Evolutionary conservation across 2,888 invertebrate species (phyloP).

Genomic region (Seira sanloemensis): DNA sequence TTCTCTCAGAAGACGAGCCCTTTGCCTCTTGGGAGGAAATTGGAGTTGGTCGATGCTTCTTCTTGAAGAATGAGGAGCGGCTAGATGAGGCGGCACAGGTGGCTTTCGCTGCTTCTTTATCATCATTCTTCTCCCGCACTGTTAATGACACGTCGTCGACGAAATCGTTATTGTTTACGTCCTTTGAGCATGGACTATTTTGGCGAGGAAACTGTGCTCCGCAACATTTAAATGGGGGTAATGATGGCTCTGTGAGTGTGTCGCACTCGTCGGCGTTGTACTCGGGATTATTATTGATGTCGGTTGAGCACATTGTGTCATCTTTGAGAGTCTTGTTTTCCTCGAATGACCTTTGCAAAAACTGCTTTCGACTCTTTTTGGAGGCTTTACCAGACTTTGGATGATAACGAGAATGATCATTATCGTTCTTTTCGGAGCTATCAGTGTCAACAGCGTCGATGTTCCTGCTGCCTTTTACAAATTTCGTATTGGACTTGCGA

Average conservation of each 20-base stretch:
- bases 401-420: not conserved
- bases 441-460: not conserved
- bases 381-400: not conserved
- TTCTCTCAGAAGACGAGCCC: not conserved
- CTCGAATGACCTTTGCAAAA: not conserved
- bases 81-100: constrained; percentile 18
- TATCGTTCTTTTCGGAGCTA: not conserved
- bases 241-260: not conserved
- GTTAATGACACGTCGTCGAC: not conserved
- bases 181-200: not conserved
- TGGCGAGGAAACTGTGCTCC: constrained; percentile 34
- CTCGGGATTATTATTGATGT: not conserved
- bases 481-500: constrained; percentile 18
- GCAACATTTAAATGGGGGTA: constrained; percentile 1
- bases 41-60: constrained; percentile 13
- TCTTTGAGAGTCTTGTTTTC: not conserved
- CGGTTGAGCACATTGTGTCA: not conserved
- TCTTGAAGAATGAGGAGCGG: constrained; percentile 21
- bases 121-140: not conserved
- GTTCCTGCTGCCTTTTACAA: too few species aligned
- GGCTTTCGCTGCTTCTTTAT: not conserved
- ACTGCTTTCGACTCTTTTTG: not conserved
- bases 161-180: constrained; percentile 44
- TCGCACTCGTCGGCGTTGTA: not conserved
- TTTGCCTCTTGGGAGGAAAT: constrained; percentile 19